Conservation (phyloP, 2,797 vertebrate species). For the Enteromius radiatus region DNA sequence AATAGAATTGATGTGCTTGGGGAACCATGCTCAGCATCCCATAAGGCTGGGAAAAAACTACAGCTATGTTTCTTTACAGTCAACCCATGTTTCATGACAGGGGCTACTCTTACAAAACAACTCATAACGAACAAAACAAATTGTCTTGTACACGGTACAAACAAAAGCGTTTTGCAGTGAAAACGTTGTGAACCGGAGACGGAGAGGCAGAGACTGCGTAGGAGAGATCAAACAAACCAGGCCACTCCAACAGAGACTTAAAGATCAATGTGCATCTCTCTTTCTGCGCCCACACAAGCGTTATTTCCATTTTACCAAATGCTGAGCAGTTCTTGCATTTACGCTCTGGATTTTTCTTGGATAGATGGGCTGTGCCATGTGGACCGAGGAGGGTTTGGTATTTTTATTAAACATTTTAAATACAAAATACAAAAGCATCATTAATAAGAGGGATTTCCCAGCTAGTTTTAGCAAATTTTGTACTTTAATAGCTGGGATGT, state of each 20-base stretch:
- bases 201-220: slow-evolving; percentile 15
- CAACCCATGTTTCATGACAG: neutral
- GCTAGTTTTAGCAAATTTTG: neutral
- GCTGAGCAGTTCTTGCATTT: neutral
- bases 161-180: slow-evolving; percentile 16
- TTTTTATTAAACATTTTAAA: neutral
- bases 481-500: neutral
- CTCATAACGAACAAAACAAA: slow-evolving; percentile 2
- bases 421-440: neutral
- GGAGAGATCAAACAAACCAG: slow-evolving; percentile 60
- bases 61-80: neutral
- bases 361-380: neutral
- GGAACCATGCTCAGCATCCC: neutral
- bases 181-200: slow-evolving; percentile 13
- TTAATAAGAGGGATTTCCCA: neutral
- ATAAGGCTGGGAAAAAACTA: neutral
- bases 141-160: neutral
- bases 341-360: slow-evolving; percentile 3
- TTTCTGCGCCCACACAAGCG: slow-evolving; percentile 43
- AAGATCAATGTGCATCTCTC: slow-evolving; percentile 55
- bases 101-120: slow-evolving; percentile 8
- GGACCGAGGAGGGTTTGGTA: neutral
- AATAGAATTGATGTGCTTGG: neutral
- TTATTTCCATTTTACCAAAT: slow-evolving; percentile 51
- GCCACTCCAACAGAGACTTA: slow-evolving; percentile 48